phyloP scores from a whole-genome alignment of 2,888 invertebrate species.

The Hedya salicella region DNA sequence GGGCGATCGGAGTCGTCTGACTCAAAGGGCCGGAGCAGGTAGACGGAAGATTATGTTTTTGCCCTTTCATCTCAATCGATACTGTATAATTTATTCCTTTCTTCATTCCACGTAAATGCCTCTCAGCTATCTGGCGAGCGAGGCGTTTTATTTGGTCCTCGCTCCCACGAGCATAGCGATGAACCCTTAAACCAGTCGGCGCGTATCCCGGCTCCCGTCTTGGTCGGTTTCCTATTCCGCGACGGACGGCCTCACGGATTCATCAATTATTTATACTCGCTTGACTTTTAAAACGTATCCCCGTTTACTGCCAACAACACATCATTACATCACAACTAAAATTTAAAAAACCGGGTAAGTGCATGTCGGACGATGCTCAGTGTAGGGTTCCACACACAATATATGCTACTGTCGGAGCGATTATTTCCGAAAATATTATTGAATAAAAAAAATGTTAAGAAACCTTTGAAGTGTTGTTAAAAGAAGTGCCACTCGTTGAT shows the following conservation, averaged over 20 bases:
- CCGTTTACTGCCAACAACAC: constrained; percentile 49
- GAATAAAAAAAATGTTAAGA: too few relatives aligned
- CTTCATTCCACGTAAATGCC: constrained; percentile 59
- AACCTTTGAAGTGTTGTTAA: too few relatives aligned
- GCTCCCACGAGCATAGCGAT: constrained; percentile 66
- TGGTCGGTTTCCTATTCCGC: constrained; percentile 73
- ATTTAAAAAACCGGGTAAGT: too few relatives aligned
- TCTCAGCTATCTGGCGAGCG: constrained; percentile 52
- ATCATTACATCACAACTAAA: constrained; percentile 60
- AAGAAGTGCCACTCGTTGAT: too few relatives aligned
- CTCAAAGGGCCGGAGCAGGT: constrained; percentile 62
- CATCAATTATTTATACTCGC: constrained; percentile 71
- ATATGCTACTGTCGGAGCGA: too few relatives aligned
- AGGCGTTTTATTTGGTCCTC: constrained; percentile 58
- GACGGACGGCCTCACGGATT: constrained; percentile 58
- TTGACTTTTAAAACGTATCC: constrained; percentile 64
- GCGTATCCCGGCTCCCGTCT: constrained; percentile 62
- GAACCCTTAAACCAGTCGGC: constrained; percentile 59
- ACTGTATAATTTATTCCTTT: constrained; percentile 61
- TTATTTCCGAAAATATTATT: too few relatives aligned
- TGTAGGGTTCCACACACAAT: too few relatives aligned
- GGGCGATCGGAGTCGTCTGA: constrained; percentile 51
- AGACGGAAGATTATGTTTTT: constrained; percentile 60
- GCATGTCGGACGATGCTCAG: too few relatives aligned
- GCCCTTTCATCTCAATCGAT: constrained; percentile 61